Conservation (phyloP, 1,140 invertebrate species). For the Battus philenor region DNA sequence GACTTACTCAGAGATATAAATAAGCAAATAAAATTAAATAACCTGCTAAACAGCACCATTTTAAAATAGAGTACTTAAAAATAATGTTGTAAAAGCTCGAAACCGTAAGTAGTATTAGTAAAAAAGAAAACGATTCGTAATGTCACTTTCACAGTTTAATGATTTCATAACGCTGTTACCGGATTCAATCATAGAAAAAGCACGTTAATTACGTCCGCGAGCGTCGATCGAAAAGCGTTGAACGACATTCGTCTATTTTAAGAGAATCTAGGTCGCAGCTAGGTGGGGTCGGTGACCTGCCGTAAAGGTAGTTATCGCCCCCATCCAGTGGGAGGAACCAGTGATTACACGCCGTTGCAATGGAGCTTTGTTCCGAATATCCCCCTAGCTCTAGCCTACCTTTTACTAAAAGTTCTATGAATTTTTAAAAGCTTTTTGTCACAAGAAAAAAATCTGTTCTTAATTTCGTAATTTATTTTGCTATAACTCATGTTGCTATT, state of each 20-base stretch:
- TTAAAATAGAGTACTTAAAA: no score
- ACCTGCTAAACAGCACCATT: no score
- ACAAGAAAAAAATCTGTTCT: no score
- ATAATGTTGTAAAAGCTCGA: no score
- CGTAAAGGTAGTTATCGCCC: constrained; percentile 40
- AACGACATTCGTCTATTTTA: constrained; percentile 33
- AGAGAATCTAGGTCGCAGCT: constrained; percentile 40
- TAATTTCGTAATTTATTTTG: background rate
- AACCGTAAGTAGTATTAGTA: no score
- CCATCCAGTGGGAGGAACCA: constrained; percentile 27
- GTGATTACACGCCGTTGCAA: constrained; percentile 20
- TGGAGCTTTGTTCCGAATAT: constrained; percentile 4
- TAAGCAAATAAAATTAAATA: no score
- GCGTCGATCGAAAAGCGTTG: constrained; percentile 7
- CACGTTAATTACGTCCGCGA: constrained; percentile 1
- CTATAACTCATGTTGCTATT: background rate
- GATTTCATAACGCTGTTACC: background rate
- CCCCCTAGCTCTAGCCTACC: background rate
- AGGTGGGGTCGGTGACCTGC: constrained; percentile 35
- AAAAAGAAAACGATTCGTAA: no score
- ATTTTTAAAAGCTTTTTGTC: no score
- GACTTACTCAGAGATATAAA: no score
- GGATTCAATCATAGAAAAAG: background rate
- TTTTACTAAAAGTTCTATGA: no score
- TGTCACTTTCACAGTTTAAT: no score